Base-by-base conservation (phyloP, 2,888 invertebrate genomes). In the Volucella inanis region DNA sequence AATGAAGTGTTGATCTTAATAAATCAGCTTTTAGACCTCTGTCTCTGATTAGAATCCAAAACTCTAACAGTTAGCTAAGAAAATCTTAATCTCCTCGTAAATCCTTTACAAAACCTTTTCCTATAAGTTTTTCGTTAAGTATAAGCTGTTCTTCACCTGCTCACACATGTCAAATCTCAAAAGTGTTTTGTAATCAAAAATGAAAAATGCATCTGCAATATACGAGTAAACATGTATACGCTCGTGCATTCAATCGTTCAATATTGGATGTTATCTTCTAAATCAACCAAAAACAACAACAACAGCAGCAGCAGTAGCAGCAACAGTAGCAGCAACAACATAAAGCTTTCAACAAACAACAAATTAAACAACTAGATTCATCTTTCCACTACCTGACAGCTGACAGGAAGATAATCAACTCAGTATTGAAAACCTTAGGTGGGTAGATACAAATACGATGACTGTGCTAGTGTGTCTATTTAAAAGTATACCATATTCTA, bases 401-500 rank as follows among this genome's bases (percentile, higher is more conserved):
- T 86, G 85, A 86, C 85, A 86, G 85, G 81, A 86, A 86, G 68
- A 86, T 81, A 86, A 86, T 86, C 85, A 86, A 77, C 72, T 64
- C 68, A 68, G 80, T 85, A 85, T 80, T 76, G 84, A 85, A 85
- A 80, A 80, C 41, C 70, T 55, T 11, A 12, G 52, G 11, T n/a
- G 14, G 22, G n/a, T 50, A 57, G 70, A 76, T 76, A 43, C 31
- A 6, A 31, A 6, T 31, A 31, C 31, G 31, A 31, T 31, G 31
- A 31, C 31, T 31, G 4, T 6, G 31, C 31, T 0, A 6, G 31
- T 31, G 31, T 31, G 6, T 31, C 31, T 31, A 31, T 6, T 6
- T 31, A 31, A 0, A 31, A 6, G 6, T 31, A 31, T 31, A 22
- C 3, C 15, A 62, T 18, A 15, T 1, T 8, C n/a, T 14, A n/a